phyloP scores from a whole-genome alignment of 1,140 invertebrate genomes.

The Heliconius himera region DNA sequence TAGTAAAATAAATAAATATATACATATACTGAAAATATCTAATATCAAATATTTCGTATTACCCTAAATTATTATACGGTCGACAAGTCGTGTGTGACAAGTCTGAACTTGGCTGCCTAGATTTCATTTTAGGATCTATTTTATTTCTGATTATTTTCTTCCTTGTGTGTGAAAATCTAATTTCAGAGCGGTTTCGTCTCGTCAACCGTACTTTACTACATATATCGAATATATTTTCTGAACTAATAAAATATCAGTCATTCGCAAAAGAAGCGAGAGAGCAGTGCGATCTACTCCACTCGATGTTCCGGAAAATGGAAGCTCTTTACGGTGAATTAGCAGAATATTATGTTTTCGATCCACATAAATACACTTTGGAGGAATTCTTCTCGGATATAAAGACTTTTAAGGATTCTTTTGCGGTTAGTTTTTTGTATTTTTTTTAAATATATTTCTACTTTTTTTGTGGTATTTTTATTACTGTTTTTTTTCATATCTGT shows the following conservation, averaged over 20 bases:
- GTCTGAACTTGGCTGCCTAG: no score
- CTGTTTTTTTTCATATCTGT: no score
- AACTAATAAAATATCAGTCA: constrained; percentile 66
- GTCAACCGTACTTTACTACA: not conserved
- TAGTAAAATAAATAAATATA: no score
- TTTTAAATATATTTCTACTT: not conserved
- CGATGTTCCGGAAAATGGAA: constrained; percentile 98
- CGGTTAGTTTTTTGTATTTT: constrained; percentile 82
- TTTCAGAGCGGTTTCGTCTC: no score
- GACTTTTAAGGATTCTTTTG: constrained; percentile 96
- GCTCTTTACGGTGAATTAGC: constrained; percentile 90
- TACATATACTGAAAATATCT: no score
- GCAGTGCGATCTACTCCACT: constrained; percentile 93
- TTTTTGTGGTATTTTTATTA: not conserved
- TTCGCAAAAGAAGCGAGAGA: constrained; percentile 91
- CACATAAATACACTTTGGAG: constrained; percentile 96
- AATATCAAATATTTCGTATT: no score
- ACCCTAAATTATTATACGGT: no score
- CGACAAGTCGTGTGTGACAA: no score
- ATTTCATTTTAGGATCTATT: no score
- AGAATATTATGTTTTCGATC: constrained; percentile 97
- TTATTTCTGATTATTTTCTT: no score
- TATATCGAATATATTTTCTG: constrained; percentile 10
- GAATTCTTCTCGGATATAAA: constrained; percentile 98
- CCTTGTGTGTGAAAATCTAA: no score